phyloP scores from a whole-genome alignment of 2,888 invertebrate genomes.

The Microplitis manilae region DNA sequence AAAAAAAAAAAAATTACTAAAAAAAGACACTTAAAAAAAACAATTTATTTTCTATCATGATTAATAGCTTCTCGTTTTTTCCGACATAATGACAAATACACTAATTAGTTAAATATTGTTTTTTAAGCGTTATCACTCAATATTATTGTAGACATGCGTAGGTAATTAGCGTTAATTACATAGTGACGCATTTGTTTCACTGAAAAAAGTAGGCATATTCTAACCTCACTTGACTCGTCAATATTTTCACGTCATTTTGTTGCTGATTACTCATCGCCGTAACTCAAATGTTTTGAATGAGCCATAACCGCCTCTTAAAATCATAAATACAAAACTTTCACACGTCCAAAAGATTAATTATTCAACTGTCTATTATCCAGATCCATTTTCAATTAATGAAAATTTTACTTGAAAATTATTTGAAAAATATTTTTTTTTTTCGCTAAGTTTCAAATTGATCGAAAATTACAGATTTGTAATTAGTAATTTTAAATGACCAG shows the following conservation, averaged over 20 bases:
- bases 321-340: neutral
- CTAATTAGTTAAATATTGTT: neutral
- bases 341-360: neutral
- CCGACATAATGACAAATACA: neutral
- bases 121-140: neutral
- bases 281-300: neutral
- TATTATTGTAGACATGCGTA: neutral
- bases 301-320: neutral
- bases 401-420: too few relatives aligned
- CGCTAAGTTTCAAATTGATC: too few relatives aligned
- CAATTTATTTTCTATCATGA: neutral
- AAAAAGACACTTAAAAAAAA: neutral
- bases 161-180: neutral
- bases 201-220: neutral
- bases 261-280: neutral
- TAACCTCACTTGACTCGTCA: neutral
- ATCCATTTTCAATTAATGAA: too few relatives aligned
- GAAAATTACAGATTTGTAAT: too few relatives aligned
- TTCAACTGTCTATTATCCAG: too few relatives aligned
- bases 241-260: neutral
- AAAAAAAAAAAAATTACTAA: constrained; percentile 13
- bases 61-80: neutral
- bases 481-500: too few relatives aligned
- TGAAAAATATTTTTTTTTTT: too few relatives aligned
- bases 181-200: neutral